phyloP scores from a whole-genome alignment of 2,797 vertebrate species.

The Ispidina lecontei region DNA sequence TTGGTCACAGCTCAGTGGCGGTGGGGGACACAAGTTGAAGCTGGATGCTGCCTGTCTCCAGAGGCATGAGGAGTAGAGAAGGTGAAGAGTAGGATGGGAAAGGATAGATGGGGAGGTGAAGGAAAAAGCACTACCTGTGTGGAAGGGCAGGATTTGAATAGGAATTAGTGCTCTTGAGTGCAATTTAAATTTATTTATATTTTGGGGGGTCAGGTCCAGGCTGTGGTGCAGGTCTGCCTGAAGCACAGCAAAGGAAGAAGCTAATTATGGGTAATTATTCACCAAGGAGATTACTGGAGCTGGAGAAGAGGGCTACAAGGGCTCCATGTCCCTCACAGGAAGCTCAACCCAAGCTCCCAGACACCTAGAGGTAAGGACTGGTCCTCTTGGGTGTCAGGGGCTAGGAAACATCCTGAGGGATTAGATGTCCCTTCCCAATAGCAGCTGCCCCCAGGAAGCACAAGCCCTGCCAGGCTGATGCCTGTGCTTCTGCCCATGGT shows the following conservation, averaged over 20 bases:
- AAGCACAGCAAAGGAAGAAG: background rate
- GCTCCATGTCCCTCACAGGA: accelerated
- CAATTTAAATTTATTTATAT: background rate
- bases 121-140: background rate
- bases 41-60: background rate
- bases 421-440: background rate
- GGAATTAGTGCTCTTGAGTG: background rate
- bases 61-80: background rate
- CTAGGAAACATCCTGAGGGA: accelerated
- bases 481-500: background rate
- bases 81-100: background rate
- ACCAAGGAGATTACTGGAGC: background rate
- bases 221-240: accelerated
- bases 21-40: accelerated
- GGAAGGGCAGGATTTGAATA: background rate
- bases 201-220: background rate
- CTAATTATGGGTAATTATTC: background rate
- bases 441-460: background rate
- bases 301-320: too few relatives aligned
- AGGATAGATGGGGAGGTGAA: background rate
- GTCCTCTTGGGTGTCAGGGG: background rate
- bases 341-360: background rate
- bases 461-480: background rate
- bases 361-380: background rate
- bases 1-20: accelerated